phyloP scores from a whole-genome alignment of 2,797 vertebrate genomes.

The Podargus strigoides region DNA sequence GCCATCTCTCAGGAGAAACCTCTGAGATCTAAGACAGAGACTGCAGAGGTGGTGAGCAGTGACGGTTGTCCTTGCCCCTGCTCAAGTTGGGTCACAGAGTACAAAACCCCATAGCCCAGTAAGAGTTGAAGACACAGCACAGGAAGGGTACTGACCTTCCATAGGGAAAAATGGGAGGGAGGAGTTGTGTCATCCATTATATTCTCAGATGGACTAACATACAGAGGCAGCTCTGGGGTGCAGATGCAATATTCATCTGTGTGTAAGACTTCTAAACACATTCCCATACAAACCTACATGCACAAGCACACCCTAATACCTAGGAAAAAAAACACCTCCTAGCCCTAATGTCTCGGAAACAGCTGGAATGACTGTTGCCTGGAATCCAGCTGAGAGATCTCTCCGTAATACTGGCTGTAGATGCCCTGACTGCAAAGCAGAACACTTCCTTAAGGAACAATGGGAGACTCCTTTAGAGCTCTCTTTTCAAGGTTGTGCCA shows the following conservation, averaged over 20 bases:
- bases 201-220: not conserved
- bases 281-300: not conserved
- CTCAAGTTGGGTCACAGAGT: not conserved
- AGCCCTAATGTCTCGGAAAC: not conserved
- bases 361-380: not conserved
- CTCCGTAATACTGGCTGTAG: not conserved
- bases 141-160: not conserved
- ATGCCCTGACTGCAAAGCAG: not conserved
- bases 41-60: not conserved
- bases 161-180: fast-evolving
- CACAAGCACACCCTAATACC: not conserved
- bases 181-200: not conserved
- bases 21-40: not conserved
- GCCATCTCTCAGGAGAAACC: not conserved
- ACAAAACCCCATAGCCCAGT: not conserved
- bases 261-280: not conserved
- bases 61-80: not conserved
- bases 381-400: not conserved
- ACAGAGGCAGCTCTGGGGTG: not conserved
- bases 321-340: not conserved
- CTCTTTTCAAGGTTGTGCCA: not conserved
- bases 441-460: not conserved
- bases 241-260: not conserved
- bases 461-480: not conserved
- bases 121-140: not conserved